Percentiles rank a stretch among this genome's conserved stretches.
Conservation (phyloP, 1,140 invertebrate genomes). For the Colletes latitarsis region DNA sequence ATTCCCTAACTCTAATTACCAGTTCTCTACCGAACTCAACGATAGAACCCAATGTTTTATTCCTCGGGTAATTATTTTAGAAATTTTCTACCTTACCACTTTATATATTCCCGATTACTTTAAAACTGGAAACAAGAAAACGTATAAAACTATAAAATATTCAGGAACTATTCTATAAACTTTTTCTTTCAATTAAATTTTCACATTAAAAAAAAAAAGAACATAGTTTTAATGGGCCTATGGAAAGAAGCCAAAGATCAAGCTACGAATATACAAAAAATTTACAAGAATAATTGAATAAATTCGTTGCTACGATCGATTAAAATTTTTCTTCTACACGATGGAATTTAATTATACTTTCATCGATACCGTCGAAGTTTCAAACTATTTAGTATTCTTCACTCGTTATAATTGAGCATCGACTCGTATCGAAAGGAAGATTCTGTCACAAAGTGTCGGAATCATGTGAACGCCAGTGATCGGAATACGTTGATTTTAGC, state of each 20-base stretch:
- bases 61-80: not conserved
- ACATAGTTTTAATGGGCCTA: too few species aligned
- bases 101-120: not conserved
- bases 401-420: not conserved
- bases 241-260: too few species aligned
- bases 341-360: too few species aligned
- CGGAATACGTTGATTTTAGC: not conserved
- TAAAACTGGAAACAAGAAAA: not conserved
- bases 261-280: too few species aligned
- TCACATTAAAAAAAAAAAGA: too few species aligned
- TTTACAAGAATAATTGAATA: too few species aligned
- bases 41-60: not conserved
- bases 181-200: too few species aligned
- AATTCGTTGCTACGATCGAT: too few species aligned
- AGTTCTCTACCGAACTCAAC: not conserved
- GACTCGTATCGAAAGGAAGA: not conserved
- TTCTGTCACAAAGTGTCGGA: not conserved
- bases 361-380: not conserved
- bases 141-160: too few species aligned
- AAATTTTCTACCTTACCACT: not conserved
- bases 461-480: not conserved
- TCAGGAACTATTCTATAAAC: too few species aligned
- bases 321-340: not conserved
- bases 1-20: not conserved
- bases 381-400: not conserved